These are phyloP conservation scores for Hylyphantes graminicola DNA, from an alignment of 1,140 invertebrate genomes.

Conservation along the genomic window DNA sequence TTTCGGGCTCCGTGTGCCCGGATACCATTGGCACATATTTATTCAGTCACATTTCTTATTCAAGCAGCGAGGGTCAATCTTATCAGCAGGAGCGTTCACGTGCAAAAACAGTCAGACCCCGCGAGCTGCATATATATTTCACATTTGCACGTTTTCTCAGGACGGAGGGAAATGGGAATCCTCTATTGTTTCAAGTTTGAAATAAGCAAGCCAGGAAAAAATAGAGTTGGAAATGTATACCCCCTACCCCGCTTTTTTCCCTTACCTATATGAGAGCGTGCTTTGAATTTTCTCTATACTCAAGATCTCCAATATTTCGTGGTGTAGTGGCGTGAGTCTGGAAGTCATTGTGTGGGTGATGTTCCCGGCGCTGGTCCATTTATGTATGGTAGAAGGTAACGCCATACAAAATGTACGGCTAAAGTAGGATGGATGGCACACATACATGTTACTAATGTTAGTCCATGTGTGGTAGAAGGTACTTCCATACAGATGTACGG, in stretches of 20 bases:
- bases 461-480: too few species aligned
- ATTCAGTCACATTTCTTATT: conserved; percentile 56
- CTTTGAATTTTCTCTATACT: conserved; percentile 39
- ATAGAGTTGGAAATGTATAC: conserved; percentile 2
- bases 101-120: conserved; percentile 50
- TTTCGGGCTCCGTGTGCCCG: conserved; percentile 33
- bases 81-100: conserved; percentile 55
- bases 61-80: conserved; percentile 56
- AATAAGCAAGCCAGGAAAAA: conserved; percentile 35
- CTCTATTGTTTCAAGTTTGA: conserved; percentile 57
- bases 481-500: too few species aligned
- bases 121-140: conserved; percentile 55
- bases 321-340: background rate
- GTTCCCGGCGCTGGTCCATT: too few species aligned
- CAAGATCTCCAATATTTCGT: background rate
- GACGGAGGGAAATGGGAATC: conserved; percentile 34
- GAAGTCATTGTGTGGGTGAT: too few species aligned
- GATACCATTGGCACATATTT: conserved; percentile 39
- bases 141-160: conserved; percentile 56
- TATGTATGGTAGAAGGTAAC: too few species aligned
- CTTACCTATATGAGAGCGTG: conserved; percentile 47
- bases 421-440: too few species aligned
- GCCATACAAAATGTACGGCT: too few species aligned
- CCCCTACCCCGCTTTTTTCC: conserved; percentile 10
- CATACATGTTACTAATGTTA: too few species aligned